A percentile compares a stretch with the other conserved stretches of the same genome.
Evolutionary conservation across 2,113 vertebrate genomes (phyloP).

Genomic region (Leuciscus idus): DNA sequence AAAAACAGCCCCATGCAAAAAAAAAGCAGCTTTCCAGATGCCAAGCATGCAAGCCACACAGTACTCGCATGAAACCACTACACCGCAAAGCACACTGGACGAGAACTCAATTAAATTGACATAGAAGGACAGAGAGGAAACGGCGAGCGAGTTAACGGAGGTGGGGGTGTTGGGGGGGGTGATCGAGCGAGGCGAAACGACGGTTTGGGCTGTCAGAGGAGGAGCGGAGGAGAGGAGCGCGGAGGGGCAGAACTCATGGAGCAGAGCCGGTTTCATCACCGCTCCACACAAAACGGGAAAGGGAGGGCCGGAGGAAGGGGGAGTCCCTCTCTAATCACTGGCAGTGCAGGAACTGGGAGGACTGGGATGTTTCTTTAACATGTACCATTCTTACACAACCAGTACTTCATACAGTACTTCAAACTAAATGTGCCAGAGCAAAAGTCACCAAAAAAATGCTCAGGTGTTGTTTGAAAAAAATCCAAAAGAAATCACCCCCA

Average conservation of each 20-base stretch:
- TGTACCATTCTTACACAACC: neutral
- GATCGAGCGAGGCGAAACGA: slow-evolving; percentile 41
- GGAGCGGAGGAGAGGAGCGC: slow-evolving; percentile 48
- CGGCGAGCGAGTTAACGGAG: slow-evolving; percentile 1
- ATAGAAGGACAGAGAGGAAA: slow-evolving; percentile 23
- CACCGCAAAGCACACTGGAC: slow-evolving; percentile 26
- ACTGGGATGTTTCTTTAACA: neutral
- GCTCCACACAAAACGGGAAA: slow-evolving; percentile 1
- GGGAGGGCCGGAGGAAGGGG: neutral
- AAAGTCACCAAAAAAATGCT: neutral
- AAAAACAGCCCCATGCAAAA: slow-evolving; percentile 26
- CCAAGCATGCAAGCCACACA: slow-evolving; percentile 26
- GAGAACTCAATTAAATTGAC: slow-evolving; percentile 52
- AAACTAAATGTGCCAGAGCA: neutral
- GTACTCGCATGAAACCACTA: slow-evolving; percentile 6
- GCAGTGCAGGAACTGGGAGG: neutral
- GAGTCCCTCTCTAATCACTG: slow-evolving; percentile 11
- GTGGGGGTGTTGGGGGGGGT: slow-evolving; percentile 2
- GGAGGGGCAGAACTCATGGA: slow-evolving; percentile 68
- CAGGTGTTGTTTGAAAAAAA: neutral
- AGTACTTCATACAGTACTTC: neutral
- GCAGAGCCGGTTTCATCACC: slow-evolving; percentile 45
- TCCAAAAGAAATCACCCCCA: neutral
- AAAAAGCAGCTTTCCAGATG: slow-evolving; percentile 40
- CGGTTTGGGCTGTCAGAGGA: slow-evolving; percentile 48